Evolutionary conservation across 2,113 vertebrate genomes (phyloP), one percentile per base, ranked within the genome.

Genomic region (Spilogale gracilis): DNA sequence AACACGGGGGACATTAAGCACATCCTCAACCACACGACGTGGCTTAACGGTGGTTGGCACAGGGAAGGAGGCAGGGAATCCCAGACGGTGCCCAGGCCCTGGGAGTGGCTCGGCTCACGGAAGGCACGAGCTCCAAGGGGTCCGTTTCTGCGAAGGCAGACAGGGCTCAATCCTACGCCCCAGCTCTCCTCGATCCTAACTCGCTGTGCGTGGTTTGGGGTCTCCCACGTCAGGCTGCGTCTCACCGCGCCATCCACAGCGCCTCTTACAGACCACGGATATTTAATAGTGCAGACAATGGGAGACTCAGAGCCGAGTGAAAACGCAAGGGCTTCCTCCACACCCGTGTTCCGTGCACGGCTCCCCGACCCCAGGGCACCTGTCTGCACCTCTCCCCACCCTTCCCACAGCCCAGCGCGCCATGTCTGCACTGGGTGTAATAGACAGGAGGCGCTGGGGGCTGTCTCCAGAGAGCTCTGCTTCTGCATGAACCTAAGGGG

Each of bases 141-240:
- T 69, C 65, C 32, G 3, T 4, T 7, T 69, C 16, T 18, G 67
- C 16, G 3, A n/a, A n/a, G 32, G 32, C 23, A 3, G 14, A 16
- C 3, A 6, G 63, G 6, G 1, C 14, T n/a, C 1, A 7, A 9
- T 18, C 32, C 11, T 32, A 0, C 6, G 18, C 16, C 65, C 32
- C 32, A 7, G 32, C 65, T n/a, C 65, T n/a, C 32, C 25, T 11
- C 17, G 43, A 16, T 17, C 1, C 45, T 17, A 14, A 82, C 3
- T 9, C n/a, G 27, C 2, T 9, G 21, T 43, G 80, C 21, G 6
- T 1, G 80, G 11, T 14, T 5, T 8, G 80, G 30, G 20, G 80
- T 16, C 12, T 25, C 56, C 5, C 21, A 1, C 21, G 14, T 5
- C 32, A 4, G 56, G 56, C 8, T 9, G 0, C n/a, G 21, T 25